Evolutionary conservation across 1,140 invertebrate species (phyloP).

Genomic region (Phthorimaea operculella): DNA sequence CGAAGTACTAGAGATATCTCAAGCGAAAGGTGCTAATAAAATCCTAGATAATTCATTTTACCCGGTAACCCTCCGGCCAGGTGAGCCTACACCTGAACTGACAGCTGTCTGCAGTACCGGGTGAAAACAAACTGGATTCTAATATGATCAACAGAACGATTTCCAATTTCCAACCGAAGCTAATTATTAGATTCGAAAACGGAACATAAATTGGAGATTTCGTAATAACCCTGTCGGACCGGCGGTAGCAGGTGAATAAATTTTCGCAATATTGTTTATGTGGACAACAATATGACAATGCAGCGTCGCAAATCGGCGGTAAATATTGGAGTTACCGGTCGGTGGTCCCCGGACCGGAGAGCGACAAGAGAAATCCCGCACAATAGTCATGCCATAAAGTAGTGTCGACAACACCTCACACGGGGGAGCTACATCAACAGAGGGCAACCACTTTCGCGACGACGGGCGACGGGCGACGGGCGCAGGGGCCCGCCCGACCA

Average conservation of each 20-base stretch:
- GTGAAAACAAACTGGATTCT: too few relatives aligned
- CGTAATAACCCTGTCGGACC: neutral
- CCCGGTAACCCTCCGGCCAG: neutral
- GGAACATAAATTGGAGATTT: neutral
- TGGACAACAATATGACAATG: neutral
- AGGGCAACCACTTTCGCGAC: slow-evolving; percentile 2
- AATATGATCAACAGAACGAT: too few relatives aligned
- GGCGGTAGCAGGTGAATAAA: neutral
- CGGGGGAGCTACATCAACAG: neutral
- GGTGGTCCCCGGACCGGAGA: neutral
- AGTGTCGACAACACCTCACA: slow-evolving; percentile 1
- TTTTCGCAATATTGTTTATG: neutral
- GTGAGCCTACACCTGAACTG: too few relatives aligned
- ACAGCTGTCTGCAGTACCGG: too few relatives aligned
- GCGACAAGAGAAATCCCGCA: slow-evolving; percentile 3
- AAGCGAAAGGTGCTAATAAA: neutral
- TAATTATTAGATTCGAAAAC: too few relatives aligned
- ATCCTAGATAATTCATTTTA: neutral
- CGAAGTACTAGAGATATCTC: too few relatives aligned
- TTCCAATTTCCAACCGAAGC: too few relatives aligned
- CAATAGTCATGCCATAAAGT: slow-evolving; percentile 6
- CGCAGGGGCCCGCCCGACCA: too few relatives aligned
- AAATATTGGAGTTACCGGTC: neutral
- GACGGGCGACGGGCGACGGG: too few relatives aligned
- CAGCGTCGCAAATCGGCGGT: neutral